A percentile compares a stretch with the other conserved stretches of the same genome.
These are phyloP conservation scores for Otolemur crassicaudatus DNA, from an alignment of 2,797 vertebrate genomes.

Conservation along the genomic window DNA sequence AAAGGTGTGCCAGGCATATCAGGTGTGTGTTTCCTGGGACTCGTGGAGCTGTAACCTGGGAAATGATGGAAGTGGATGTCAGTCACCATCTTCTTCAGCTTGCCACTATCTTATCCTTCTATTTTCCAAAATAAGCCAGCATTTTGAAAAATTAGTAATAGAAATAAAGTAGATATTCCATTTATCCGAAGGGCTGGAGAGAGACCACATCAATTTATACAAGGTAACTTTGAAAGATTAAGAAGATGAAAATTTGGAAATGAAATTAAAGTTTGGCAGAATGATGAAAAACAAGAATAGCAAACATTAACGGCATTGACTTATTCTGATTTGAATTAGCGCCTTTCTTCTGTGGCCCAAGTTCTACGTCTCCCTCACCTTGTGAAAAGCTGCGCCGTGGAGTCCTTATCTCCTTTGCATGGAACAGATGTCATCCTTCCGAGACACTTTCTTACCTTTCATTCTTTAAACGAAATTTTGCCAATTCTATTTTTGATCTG, in stretches of 20 bases:
- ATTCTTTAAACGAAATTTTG: slow-evolving; percentile 16
- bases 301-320: background rate
- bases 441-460: background rate
- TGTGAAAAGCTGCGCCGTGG: background rate
- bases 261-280: background rate
- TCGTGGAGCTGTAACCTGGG: background rate
- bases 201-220: background rate
- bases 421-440: background rate
- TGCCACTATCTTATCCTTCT: background rate
- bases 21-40: background rate
- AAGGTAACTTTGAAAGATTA: background rate
- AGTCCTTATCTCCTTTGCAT: background rate
- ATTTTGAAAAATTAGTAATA: background rate
- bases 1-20: background rate
- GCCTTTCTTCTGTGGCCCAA: background rate
- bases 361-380: fast-evolving
- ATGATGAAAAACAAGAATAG: background rate
- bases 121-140: background rate
- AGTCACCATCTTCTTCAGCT: background rate
- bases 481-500: background rate
- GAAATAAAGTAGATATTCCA: background rate
- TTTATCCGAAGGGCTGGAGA: background rate
- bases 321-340: background rate
- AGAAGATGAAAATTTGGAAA: background rate
- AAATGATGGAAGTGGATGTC: background rate